phyloP scores from a whole-genome alignment of 2,113 vertebrate species.

The Entomyzon cyanotis region DNA sequence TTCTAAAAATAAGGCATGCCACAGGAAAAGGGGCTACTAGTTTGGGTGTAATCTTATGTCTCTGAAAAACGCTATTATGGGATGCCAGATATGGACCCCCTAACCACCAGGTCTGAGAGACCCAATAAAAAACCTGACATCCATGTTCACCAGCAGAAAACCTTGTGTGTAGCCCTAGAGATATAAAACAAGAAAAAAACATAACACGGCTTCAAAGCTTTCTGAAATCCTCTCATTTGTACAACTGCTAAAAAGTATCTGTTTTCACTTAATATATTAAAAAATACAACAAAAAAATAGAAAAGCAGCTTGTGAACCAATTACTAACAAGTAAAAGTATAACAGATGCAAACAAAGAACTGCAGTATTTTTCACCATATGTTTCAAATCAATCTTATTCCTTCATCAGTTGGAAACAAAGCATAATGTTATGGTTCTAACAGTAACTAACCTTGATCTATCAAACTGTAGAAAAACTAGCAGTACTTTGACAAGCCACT shows the following conservation, averaged over 20 bases:
- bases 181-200: constrained; percentile 61
- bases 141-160: constrained; percentile 24
- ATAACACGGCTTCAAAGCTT: constrained; percentile 52
- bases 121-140: neutral
- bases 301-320: constrained; percentile 66
- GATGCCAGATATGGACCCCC: neutral
- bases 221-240: constrained; percentile 57
- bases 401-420: constrained; percentile 71
- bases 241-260: constrained; percentile 57
- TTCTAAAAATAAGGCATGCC: neutral
- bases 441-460: constrained; percentile 48
- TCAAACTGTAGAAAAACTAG: constrained; percentile 42
- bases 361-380: constrained; percentile 62
- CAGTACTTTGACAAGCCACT: constrained; percentile 15
- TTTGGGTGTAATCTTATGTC: neutral
- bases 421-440: constrained; percentile 44
- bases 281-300: constrained; percentile 30
- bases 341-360: constrained; percentile 66
- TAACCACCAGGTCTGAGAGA: neutral
- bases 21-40: neutral
- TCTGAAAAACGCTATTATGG: neutral
- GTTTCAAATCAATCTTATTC: constrained; percentile 72
- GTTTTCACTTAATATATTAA: constrained; percentile 69
- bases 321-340: constrained; percentile 64
- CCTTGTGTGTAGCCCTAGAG: constrained; percentile 34